A percentile compares a stretch with the other conserved stretches of the same genome.
Evolutionary conservation across 2,113 vertebrate species (phyloP).

Genomic region (Silurus asotus): DNA sequence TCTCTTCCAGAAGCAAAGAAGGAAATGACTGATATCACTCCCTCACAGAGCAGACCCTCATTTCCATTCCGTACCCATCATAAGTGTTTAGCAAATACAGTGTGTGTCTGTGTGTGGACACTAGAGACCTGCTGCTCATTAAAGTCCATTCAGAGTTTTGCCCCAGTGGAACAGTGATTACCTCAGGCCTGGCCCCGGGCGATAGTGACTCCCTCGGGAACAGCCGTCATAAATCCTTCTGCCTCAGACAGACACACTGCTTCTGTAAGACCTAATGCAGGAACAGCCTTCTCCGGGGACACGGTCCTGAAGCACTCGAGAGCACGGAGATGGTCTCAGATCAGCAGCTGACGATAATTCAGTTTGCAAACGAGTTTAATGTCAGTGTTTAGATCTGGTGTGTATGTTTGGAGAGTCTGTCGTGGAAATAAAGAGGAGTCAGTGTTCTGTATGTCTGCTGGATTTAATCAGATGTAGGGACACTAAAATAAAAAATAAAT

Average conservation of each 20-base stretch:
- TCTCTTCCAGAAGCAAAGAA: neutral
- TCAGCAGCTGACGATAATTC: slow-evolving; percentile 5
- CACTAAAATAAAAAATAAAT: neutral
- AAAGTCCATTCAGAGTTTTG: slow-evolving; percentile 78
- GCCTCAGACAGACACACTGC: neutral
- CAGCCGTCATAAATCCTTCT: slow-evolving; percentile 2
- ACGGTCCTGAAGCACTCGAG: slow-evolving; percentile 11
- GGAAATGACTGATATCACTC: neutral
- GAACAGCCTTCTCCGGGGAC: neutral
- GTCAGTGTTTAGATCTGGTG: neutral
- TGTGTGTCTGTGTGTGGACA: slow-evolving; percentile 8
- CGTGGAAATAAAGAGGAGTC: neutral
- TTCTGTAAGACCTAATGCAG: slow-evolving; percentile 35
- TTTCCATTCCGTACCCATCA: neutral
- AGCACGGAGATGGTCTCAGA: slow-evolving; percentile 4
- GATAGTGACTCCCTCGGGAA: slow-evolving; percentile 81
- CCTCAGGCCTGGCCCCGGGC: slow-evolving; percentile 77
- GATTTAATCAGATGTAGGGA: neutral
- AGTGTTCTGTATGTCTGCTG: neutral
- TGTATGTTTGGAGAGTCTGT: neutral
- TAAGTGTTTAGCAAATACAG: neutral
- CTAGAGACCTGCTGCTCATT: slow-evolving; percentile 71
- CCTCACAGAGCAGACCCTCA: neutral
- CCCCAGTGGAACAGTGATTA: slow-evolving; percentile 79
- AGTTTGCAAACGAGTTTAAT: neutral